Evolutionary conservation across 2,113 vertebrate species (phyloP).

Genomic region (Campylorhamphus procurvoides): DNA sequence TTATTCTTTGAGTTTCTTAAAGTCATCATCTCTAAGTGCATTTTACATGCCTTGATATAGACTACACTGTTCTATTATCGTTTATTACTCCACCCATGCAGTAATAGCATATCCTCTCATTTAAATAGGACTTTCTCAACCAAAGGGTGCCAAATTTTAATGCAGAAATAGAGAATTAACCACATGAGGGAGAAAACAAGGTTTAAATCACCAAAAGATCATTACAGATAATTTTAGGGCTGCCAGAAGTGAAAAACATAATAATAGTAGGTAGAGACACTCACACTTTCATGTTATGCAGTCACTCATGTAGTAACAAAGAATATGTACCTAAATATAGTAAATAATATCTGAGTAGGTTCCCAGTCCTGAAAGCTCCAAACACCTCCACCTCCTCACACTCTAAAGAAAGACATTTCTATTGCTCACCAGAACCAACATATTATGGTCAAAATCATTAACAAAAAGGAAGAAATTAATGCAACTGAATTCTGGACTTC

Average conservation of each 20-base stretch:
- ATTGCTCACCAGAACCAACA: neutral
- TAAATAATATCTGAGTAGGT: neutral
- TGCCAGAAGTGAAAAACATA: neutral
- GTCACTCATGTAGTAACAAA: neutral
- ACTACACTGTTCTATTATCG: neutral
- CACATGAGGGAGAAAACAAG: neutral
- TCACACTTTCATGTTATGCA: neutral
- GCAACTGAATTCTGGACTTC: neutral
- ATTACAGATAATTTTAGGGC: constrained; percentile 12
- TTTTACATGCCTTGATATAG: neutral
- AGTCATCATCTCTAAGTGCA: neutral
- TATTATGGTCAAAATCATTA: neutral
- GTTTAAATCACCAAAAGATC: neutral
- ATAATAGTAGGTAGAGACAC: neutral
- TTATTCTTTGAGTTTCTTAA: neutral
- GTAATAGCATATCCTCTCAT: neutral
- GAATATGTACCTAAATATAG: constrained; percentile 17
- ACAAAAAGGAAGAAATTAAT: neutral
- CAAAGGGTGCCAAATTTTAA: neutral
- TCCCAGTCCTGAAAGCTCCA: neutral
- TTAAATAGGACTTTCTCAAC: neutral
- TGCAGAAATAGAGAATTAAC: neutral
- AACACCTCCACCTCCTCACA: neutral
- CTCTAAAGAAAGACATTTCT: neutral
- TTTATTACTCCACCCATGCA: neutral